A percentile compares a stretch with the other conserved stretches of the same genome.
phyloP scores from a whole-genome alignment of 2,888 invertebrate species.

The Nomada fucata region DNA sequence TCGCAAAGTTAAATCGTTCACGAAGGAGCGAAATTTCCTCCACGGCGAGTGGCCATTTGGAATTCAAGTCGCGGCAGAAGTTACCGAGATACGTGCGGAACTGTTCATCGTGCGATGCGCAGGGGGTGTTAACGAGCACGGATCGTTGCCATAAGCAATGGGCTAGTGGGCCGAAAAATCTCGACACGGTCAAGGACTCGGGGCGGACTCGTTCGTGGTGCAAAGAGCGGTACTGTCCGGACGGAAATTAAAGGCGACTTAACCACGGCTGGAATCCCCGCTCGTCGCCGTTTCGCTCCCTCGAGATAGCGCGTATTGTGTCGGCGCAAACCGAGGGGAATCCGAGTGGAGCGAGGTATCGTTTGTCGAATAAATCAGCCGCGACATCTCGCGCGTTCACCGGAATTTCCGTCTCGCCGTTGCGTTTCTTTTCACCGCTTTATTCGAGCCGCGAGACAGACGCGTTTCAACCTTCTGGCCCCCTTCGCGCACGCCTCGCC shows the following conservation, averaged over 20 bases:
- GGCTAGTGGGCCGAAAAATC: background rate
- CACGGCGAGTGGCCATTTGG: background rate
- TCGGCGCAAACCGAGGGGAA: slow-evolving; percentile 1
- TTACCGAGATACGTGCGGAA: slow-evolving; percentile 12
- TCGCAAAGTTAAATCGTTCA: slow-evolving; percentile 10
- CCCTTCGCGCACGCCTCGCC: slow-evolving; percentile 14
- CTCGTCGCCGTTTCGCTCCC: background rate
- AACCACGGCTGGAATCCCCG: background rate
- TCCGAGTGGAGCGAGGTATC: background rate
- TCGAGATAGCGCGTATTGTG: slow-evolving; percentile 1
- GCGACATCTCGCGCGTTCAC: slow-evolving; percentile 14
- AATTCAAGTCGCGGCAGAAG: slow-evolving; percentile 33
- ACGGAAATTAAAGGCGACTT: background rate
- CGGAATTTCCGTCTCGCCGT: slow-evolving; percentile 26
- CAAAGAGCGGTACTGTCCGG: background rate
- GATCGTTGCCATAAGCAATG: slow-evolving; percentile 1
- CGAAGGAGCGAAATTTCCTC: slow-evolving; percentile 2
- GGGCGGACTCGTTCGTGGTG: background rate
- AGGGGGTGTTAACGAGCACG: slow-evolving; percentile 6
- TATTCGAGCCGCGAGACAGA: slow-evolving; percentile 20
- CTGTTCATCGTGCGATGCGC: background rate
- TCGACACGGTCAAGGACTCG: slow-evolving; percentile 23
- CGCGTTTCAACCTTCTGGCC: background rate
- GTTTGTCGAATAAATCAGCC: slow-evolving; percentile 39
- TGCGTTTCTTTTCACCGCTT: slow-evolving; percentile 6